These are phyloP conservation scores for Belonocnema kinseyi DNA, from an alignment of 1,140 invertebrate species.

Conservation along the genomic window DNA sequence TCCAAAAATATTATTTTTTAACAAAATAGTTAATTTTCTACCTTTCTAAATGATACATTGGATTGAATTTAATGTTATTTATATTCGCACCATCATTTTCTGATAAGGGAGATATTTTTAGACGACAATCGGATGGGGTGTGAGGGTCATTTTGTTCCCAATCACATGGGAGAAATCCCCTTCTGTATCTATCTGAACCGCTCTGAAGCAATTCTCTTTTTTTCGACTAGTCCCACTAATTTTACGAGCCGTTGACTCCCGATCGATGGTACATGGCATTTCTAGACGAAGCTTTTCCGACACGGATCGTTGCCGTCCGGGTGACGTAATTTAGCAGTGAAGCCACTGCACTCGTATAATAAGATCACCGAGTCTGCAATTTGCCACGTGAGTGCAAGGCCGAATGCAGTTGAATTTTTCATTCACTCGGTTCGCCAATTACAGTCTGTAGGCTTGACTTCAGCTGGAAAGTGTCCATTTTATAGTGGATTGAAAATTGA, in stretches of 20 bases:
- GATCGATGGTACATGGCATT: slow-evolving; percentile 63
- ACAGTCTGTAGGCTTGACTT: slow-evolving; percentile 7
- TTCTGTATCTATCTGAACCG: slow-evolving; percentile 37
- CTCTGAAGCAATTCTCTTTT: slow-evolving; percentile 57
- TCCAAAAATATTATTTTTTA: too few relatives aligned
- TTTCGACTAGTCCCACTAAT: slow-evolving; percentile 64
- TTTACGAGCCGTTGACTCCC: slow-evolving; percentile 75
- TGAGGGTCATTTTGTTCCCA: neutral
- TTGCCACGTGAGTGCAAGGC: slow-evolving; percentile 8
- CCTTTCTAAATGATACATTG: too few relatives aligned
- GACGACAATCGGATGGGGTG: slow-evolving; percentile 16
- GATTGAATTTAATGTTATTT: neutral
- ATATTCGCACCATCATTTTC: neutral
- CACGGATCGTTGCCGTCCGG: slow-evolving; percentile 59
- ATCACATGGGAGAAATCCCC: slow-evolving; percentile 15
- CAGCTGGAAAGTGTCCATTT: slow-evolving; percentile 22
- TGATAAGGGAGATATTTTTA: neutral
- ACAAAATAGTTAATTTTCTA: too few relatives aligned
- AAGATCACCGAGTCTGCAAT: slow-evolving; percentile 40
- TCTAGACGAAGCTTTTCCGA: slow-evolving; percentile 53
- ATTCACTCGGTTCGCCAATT: slow-evolving; percentile 32
- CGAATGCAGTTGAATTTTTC: slow-evolving; percentile 30
- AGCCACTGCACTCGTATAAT: slow-evolving; percentile 48
- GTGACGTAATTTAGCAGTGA: slow-evolving; percentile 59
- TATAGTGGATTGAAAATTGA: slow-evolving; percentile 27